Conservation (phyloP, 2,797 vertebrate species). For the Serranus cabrilla region DNA sequence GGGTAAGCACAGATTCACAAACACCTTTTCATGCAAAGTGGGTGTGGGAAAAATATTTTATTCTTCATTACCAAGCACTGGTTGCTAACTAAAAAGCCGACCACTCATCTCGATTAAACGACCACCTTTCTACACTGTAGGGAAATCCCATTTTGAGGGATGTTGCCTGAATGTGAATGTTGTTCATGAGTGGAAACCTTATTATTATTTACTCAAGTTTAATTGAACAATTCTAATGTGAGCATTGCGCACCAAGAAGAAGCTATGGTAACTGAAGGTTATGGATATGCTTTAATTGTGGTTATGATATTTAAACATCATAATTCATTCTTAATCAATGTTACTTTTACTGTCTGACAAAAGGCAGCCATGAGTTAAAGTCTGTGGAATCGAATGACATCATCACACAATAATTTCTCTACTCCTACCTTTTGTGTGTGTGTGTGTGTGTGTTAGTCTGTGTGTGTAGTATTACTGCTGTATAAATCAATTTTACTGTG, state of each 20-base stretch:
- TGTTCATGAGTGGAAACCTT: neutral
- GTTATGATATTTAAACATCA: no score
- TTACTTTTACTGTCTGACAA: no score
- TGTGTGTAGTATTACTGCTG: no score
- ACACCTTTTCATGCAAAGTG: neutral
- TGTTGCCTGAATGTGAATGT: neutral
- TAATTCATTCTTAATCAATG: no score
- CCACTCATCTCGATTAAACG: neutral
- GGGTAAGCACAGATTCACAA: conserved; percentile 81
- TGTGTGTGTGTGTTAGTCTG: no score
- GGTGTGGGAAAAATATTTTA: neutral
- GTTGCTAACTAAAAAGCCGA: conserved; percentile 6
- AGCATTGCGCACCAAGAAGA: neutral
- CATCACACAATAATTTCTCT: no score
- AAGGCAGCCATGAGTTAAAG: no score
- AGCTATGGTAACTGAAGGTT: no score
- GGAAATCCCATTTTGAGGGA: conserved; percentile 19
- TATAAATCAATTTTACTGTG: no score
- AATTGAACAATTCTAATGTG: neutral
- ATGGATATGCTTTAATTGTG: no score
- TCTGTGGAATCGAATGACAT: no score
- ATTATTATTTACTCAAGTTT: neutral
- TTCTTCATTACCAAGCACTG: neutral
- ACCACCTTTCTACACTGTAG: neutral
- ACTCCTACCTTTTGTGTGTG: no score